phyloP scores from a whole-genome alignment of 2,888 invertebrate species.

The Noctua pronuba region DNA sequence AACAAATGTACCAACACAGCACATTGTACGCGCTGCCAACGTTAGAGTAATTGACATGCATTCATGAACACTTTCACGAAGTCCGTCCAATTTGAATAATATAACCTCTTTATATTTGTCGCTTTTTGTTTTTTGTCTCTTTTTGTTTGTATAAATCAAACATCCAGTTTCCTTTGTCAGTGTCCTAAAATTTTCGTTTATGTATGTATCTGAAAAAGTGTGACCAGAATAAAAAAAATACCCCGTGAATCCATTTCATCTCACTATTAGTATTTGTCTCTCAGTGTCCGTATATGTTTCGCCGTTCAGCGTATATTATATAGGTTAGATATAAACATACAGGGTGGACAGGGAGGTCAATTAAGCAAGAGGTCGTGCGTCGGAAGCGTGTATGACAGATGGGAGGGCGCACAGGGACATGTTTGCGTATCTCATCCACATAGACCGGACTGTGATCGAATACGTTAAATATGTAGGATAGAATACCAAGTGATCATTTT shows the following conservation, averaged over 20 bases:
- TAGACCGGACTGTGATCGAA: conserved; percentile 70
- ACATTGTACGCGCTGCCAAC: conserved; percentile 55
- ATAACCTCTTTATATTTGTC: conserved; percentile 49
- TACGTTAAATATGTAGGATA: conserved; percentile 33
- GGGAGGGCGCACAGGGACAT: conserved; percentile 71
- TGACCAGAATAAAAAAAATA: background rate
- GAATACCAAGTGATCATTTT: background rate
- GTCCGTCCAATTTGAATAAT: conserved; percentile 59
- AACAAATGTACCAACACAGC: conserved; percentile 54
- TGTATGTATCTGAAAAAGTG: background rate
- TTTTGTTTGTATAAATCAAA: conserved; percentile 38
- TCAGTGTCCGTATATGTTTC: background rate
- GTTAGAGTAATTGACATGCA: conserved; percentile 67
- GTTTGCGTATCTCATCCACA: conserved; percentile 69
- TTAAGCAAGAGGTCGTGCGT: conserved; percentile 79
- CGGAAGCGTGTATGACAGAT: conserved; percentile 83
- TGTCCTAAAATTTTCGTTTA: conserved; percentile 1
- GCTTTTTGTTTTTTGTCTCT: too few relatives aligned
- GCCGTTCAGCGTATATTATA: background rate
- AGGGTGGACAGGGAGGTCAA: conserved; percentile 77
- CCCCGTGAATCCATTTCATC: background rate
- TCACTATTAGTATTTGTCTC: background rate
- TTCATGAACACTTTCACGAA: conserved; percentile 63
- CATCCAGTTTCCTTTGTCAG: background rate
- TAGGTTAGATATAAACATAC: conserved; percentile 25